A percentile compares a stretch with the other conserved stretches of the same genome.
Conservation (phyloP, 1,140 invertebrate genomes). For the Calephelis virginiensis region DNA sequence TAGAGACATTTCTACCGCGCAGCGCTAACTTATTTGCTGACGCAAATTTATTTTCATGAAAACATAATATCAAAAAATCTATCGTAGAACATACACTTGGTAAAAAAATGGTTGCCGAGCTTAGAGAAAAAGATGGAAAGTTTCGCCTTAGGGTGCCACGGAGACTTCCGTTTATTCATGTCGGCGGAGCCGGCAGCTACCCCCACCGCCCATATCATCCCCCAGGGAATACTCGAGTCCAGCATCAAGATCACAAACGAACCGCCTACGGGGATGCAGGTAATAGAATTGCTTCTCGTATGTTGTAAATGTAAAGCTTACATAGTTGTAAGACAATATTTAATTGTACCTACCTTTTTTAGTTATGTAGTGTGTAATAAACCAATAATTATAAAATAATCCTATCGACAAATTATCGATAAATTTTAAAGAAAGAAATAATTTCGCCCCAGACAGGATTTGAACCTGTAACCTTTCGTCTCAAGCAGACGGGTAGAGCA, state of each 20-base stretch:
- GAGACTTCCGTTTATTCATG: slow-evolving; percentile 93
- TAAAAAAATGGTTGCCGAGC: slow-evolving; percentile 94
- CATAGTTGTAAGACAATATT: too few relatives aligned
- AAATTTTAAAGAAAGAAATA: too few relatives aligned
- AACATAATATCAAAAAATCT: not conserved
- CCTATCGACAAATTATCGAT: too few relatives aligned
- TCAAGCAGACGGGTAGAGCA: too few relatives aligned
- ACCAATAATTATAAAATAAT: too few relatives aligned
- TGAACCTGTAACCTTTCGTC: too few relatives aligned
- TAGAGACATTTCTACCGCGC: too few relatives aligned
- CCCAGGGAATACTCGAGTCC: slow-evolving; percentile 95
- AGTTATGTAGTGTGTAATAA: too few relatives aligned
- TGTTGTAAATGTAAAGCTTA: too few relatives aligned
- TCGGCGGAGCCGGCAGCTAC: slow-evolving; percentile 95
- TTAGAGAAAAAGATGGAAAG: slow-evolving; percentile 95
- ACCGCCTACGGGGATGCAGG: slow-evolving; percentile 95
- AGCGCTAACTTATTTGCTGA: too few relatives aligned
- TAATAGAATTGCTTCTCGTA: slow-evolving; percentile 23
- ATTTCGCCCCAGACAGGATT: too few relatives aligned
- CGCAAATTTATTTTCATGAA: not conserved
- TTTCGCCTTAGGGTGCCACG: slow-evolving; percentile 86
- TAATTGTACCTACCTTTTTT: too few relatives aligned
- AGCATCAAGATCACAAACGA: slow-evolving; percentile 99
- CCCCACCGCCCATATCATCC: slow-evolving; percentile 93
- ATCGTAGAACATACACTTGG: slow-evolving; percentile 95